Evolutionary conservation across 2,797 vertebrate species (phyloP), one percentile per base, ranked within the genome.

Genomic region (Sebastes iracundus): DNA sequence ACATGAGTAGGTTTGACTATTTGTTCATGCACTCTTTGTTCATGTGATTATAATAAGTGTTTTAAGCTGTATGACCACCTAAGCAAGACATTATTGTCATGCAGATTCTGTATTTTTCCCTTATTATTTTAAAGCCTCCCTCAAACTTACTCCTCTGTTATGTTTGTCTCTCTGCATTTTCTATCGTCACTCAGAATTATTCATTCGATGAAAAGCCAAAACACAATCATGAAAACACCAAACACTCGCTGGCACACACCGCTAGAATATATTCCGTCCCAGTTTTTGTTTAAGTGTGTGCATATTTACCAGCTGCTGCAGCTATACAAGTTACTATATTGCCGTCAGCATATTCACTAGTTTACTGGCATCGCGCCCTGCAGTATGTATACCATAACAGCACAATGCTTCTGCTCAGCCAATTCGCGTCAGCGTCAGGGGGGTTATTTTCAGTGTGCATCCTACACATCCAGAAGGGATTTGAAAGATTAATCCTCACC

Each of bases 401-500:
- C 85, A 87, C 84, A 84, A 87, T 80, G 82, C 87, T 92, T 94
- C 93, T 93, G 91, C 88, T 91, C 87, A 87, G 87, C 81, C 88
- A 88, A 87, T 88, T 93, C 83, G 23, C 42, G 84, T 94, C 92
- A 92, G 84, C 62, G n/a, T 94, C 90, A 88, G 79, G 81, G 65
- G 74, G 72, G 10, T 60, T 88, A 84, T 89, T 90, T 90, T 49
- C 85, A 87, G 87, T 64, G 70, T 77, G 69, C 90, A 81, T 92
- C 87, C 88, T 93, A 90, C 90, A 89, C 90, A 92, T 88, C 87
- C 91, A 92, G 91, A 92, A 93, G 90, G 91, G 92, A 93, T 93
- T 90, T 94, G 85, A 95, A 96, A 94, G 92, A 94, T 95, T 94
- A 91, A 96, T 95, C 92, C 90, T 90, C 86, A 94, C 93, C 91